Conservation (phyloP, 2,113 vertebrate species). For the Hippocampus guttulatus region DNA sequence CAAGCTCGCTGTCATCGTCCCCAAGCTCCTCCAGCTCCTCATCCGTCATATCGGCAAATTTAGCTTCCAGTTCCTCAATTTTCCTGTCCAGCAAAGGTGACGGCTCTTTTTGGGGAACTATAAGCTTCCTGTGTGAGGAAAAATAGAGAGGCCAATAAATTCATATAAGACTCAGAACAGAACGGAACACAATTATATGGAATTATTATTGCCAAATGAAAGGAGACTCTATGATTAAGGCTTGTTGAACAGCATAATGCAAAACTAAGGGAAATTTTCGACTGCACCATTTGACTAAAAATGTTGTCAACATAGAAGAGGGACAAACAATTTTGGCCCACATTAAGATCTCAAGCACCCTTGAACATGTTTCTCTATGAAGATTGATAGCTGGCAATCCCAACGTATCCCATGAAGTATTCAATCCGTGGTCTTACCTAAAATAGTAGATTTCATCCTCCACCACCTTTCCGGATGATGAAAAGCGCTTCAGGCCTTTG, state of each 20-base stretch:
- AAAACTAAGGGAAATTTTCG: neutral
- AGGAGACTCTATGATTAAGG: neutral
- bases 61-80: constrained; percentile 94
- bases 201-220: neutral
- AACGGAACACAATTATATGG: neutral
- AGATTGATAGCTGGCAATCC: neutral
- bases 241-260: neutral
- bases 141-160: neutral
- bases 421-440: constrained; percentile 71
- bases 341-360: neutral
- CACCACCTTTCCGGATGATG: constrained; percentile 93
- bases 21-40: constrained; percentile 94
- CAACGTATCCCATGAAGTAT: neutral
- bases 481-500: constrained; percentile 96
- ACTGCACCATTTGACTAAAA: neutral
- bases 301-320: neutral
- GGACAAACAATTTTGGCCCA: neutral
- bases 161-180: neutral
- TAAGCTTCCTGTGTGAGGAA: constrained; percentile 81
- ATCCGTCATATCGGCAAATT: constrained; percentile 96
- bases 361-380: neutral
- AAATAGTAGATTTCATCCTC: constrained; percentile 99
- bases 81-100: constrained; percentile 95
- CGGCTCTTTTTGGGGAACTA: constrained; percentile 95
- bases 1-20: constrained; percentile 89